Conservation (phyloP, 2,888 invertebrate genomes). For the Rhingia campestris region DNA sequence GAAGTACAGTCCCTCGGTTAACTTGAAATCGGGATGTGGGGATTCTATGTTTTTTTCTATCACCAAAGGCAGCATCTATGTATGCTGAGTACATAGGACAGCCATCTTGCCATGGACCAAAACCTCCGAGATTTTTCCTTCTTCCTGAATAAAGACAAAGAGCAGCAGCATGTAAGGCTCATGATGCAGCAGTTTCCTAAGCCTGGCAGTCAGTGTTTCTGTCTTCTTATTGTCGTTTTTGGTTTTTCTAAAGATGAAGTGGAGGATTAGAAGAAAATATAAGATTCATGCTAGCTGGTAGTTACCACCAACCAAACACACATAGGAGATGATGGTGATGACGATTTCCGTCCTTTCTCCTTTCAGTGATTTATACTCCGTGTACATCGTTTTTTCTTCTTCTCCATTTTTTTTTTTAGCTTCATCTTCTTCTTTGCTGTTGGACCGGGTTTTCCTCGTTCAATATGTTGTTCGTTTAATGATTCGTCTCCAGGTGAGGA, state of each 20-base stretch:
- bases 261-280: slow-evolving; percentile 71
- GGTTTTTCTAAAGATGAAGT: slow-evolving; percentile 54
- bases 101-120: slow-evolving; percentile 58
- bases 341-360: slow-evolving; percentile 71
- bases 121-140: slow-evolving; percentile 61
- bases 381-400: slow-evolving; percentile 57
- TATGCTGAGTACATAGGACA: slow-evolving; percentile 34
- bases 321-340: slow-evolving; percentile 43
- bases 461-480: slow-evolving; percentile 53
- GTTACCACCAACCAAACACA: slow-evolving; percentile 36
- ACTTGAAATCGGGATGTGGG: slow-evolving; percentile 38
- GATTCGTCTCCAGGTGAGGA: slow-evolving; percentile 54
- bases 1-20: slow-evolving; percentile 69
- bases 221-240: slow-evolving; percentile 25
- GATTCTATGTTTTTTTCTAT: slow-evolving; percentile 36
- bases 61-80: slow-evolving; percentile 22
- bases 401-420: slow-evolving; percentile 11
- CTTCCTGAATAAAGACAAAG: slow-evolving; percentile 36
- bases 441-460: slow-evolving; percentile 48
- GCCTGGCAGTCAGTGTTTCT: not conserved
- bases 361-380: slow-evolving; percentile 67
- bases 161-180: slow-evolving; percentile 30
- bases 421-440: too few relatives aligned
- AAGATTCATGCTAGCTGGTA: slow-evolving; percentile 62
- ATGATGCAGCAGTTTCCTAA: not conserved